Conservation (phyloP, 2,797 vertebrate genomes). For the Austrolebias charrua region DNA sequence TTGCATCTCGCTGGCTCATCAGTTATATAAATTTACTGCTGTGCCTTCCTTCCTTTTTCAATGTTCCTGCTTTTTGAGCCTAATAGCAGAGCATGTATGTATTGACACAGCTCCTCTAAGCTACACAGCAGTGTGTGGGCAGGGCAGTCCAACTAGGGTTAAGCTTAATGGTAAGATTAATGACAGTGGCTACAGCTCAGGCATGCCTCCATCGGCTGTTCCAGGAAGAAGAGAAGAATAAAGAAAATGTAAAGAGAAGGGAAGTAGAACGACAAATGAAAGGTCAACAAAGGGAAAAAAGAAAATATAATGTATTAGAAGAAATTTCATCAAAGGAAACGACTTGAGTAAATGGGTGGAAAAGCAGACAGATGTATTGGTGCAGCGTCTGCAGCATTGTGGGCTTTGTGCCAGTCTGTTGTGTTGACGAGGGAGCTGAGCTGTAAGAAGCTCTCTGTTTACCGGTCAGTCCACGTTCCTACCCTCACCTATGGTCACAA, state of each 20-base stretch:
- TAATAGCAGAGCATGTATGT: slow-evolving; percentile 68
- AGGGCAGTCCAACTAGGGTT: slow-evolving; percentile 54
- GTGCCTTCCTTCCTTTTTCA: slow-evolving; percentile 25
- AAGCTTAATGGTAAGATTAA: slow-evolving; percentile 72
- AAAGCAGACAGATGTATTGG: too few species aligned
- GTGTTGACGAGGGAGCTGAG: too few species aligned
- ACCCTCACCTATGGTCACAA: too few species aligned
- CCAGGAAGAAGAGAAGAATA: slow-evolving; percentile 35
- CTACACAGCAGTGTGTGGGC: slow-evolving; percentile 50
- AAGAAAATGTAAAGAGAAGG: slow-evolving; percentile 11
- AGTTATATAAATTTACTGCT: slow-evolving; percentile 57
- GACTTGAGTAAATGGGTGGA: neutral
- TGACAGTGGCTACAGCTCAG: slow-evolving; percentile 63
- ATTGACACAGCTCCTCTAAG: slow-evolving; percentile 66
- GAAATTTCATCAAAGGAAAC: neutral
- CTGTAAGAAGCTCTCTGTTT: too few species aligned
- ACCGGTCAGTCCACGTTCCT: too few species aligned
- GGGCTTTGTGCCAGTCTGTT: too few species aligned
- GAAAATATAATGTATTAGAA: neutral
- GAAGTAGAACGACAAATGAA: neutral
- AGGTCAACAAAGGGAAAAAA: neutral
- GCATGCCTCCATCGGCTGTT: slow-evolving; percentile 59
- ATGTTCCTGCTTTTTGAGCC: slow-evolving; percentile 29
- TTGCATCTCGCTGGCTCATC: slow-evolving; percentile 42
- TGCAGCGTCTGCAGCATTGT: too few species aligned